phyloP scores from a whole-genome alignment of 2,797 vertebrate species.

The Karalla daura region DNA sequence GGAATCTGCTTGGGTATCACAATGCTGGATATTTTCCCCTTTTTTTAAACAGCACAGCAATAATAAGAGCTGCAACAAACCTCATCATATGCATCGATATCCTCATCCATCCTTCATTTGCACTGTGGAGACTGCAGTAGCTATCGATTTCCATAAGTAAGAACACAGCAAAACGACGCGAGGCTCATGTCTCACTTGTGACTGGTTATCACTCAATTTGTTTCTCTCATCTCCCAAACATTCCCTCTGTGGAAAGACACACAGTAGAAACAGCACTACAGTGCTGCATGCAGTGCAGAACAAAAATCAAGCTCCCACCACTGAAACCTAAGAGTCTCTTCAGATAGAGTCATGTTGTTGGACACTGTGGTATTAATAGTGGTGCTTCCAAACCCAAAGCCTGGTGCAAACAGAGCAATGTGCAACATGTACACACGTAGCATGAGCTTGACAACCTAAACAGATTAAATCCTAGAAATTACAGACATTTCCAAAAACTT shows the following conservation, averaged over 20 bases:
- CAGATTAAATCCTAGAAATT: no score
- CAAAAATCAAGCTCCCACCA: background rate
- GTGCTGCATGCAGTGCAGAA: background rate
- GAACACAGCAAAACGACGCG: constrained; percentile 36
- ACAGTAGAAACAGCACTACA: background rate
- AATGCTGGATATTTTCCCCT: constrained; percentile 11
- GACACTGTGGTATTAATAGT: no score
- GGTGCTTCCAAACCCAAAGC: no score
- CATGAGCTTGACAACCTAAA: no score
- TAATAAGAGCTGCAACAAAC: constrained; percentile 30
- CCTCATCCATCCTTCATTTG: constrained; percentile 27
- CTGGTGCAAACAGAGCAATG: no score
- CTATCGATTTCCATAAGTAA: constrained; percentile 43
- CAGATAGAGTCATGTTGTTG: no score
- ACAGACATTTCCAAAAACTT: no score
- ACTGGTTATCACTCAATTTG: constrained; percentile 31
- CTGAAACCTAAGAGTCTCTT: background rate
- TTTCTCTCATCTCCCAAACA: constrained; percentile 13
- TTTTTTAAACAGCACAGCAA: constrained; percentile 4
- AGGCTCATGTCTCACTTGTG: constrained; percentile 29
- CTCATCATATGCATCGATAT: background rate
- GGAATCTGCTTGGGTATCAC: constrained; percentile 8
- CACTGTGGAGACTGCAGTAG: background rate
- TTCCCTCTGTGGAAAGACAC: background rate
- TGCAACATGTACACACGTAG: no score